These are phyloP conservation scores for Uloborus plumipes DNA, from an alignment of 2,888 invertebrate genomes.

Conservation along the genomic window DNA sequence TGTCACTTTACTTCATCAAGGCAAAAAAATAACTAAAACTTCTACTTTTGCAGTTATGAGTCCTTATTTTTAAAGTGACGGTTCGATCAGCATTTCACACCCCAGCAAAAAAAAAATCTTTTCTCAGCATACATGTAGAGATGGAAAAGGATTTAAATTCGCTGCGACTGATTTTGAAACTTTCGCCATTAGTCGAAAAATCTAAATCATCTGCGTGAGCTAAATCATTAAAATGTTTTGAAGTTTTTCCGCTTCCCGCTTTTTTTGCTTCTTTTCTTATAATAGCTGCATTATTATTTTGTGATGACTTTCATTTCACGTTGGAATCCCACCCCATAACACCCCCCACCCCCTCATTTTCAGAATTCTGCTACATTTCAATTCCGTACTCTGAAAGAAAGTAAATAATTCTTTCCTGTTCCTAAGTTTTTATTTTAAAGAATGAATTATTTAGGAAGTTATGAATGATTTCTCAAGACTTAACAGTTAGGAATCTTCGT, in stretches of 20 bases:
- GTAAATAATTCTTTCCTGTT: too few species aligned
- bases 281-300: constrained; percentile 58
- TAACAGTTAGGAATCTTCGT: too few species aligned
- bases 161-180: constrained; percentile 26
- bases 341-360: neutral
- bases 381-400: too few species aligned
- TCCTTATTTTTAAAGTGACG: constrained; percentile 39
- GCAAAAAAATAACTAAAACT: constrained; percentile 1
- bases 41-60: constrained; percentile 22
- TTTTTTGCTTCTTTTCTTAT: constrained; percentile 29
- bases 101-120: neutral
- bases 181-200: constrained; percentile 56
- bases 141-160: constrained; percentile 57
- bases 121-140: constrained; percentile 5
- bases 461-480: too few species aligned
- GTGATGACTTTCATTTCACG: constrained; percentile 54
- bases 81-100: constrained; percentile 37
- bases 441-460: too few species aligned
- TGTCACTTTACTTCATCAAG: too few species aligned
- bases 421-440: too few species aligned
- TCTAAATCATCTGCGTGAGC: constrained; percentile 54
- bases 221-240: constrained; percentile 62
- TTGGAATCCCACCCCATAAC: neutral
- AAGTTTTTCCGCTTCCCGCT: constrained; percentile 9
- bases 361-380: too few species aligned